phyloP scores from a whole-genome alignment of 2,888 invertebrate species.

The Lasioglossum leucozonium region DNA sequence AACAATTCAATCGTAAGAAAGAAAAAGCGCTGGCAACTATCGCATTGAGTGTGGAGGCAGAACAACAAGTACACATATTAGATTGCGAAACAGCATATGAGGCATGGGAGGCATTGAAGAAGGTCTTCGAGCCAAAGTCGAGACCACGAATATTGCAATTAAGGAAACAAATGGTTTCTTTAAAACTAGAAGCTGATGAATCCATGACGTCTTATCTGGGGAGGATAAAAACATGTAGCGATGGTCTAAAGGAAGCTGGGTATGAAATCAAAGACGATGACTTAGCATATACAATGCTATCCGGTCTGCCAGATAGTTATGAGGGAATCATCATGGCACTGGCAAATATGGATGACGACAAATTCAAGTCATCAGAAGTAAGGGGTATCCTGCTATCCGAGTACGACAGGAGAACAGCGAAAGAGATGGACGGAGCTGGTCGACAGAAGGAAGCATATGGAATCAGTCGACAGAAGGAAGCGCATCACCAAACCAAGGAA shows the following conservation, averaged over 20 bases:
- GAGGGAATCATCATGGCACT: constrained; percentile 42
- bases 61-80: constrained; percentile 34
- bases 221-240: constrained; percentile 46
- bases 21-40: constrained; percentile 35
- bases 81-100: constrained; percentile 30
- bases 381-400: constrained; percentile 30
- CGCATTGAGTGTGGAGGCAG: constrained; percentile 27
- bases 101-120: constrained; percentile 29
- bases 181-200: constrained; percentile 35
- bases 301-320: constrained; percentile 19
- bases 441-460: constrained; percentile 21
- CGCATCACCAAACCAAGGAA: constrained; percentile 15
- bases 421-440: not conserved
- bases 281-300: constrained; percentile 41
- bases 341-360: constrained; percentile 33
- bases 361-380: constrained; percentile 39
- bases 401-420: constrained; percentile 34
- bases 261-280: constrained; percentile 38
- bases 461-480: constrained; percentile 15
- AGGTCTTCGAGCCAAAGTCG: constrained; percentile 43
- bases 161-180: constrained; percentile 35
- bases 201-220: constrained; percentile 36
- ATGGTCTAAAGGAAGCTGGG: constrained; percentile 39
- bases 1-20: not conserved
- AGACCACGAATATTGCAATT: constrained; percentile 41